phyloP scores from a whole-genome alignment of 2,113 vertebrate genomes.

The Microcebus griseorufus region DNA sequence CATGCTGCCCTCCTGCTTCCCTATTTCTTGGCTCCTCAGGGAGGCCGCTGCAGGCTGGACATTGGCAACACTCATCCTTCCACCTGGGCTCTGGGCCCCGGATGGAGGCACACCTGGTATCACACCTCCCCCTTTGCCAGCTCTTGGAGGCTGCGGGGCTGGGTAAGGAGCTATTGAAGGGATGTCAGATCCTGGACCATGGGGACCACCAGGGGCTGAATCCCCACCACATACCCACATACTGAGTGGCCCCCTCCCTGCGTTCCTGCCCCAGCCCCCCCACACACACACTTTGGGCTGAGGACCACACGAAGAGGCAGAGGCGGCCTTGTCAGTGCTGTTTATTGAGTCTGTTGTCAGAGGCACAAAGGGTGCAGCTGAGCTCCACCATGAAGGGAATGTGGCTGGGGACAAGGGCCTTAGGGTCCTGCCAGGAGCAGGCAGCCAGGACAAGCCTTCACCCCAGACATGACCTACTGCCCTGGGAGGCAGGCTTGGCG shows the following conservation, averaged over 20 bases:
- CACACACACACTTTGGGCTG: no score
- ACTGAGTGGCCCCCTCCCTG: fast-evolving
- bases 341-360: constrained; percentile 59
- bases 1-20: not conserved
- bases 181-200: not conserved
- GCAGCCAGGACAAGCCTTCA: not conserved
- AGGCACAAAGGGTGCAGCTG: not conserved
- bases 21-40: not conserved
- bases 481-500: not conserved
- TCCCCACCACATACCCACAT: no score
- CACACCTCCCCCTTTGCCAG: not conserved
- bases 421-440: not conserved
- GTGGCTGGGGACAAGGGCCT: not conserved
- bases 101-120: not conserved
- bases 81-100: not conserved
- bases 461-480: fast-evolving
- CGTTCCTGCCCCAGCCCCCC: fast-evolving
- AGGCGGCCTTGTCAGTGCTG: not conserved
- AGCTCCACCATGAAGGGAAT: not conserved
- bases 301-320: not conserved
- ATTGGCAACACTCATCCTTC: not conserved
- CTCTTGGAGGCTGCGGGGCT: not conserved
- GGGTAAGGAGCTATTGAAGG: fast-evolving
- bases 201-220: not conserved
- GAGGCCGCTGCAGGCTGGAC: not conserved